Percentiles rank a stretch among this genome's conserved stretches.
phyloP scores from a whole-genome alignment of 53 echinoderm and acorn worm species.

The Astropecten irregularis region DNA sequence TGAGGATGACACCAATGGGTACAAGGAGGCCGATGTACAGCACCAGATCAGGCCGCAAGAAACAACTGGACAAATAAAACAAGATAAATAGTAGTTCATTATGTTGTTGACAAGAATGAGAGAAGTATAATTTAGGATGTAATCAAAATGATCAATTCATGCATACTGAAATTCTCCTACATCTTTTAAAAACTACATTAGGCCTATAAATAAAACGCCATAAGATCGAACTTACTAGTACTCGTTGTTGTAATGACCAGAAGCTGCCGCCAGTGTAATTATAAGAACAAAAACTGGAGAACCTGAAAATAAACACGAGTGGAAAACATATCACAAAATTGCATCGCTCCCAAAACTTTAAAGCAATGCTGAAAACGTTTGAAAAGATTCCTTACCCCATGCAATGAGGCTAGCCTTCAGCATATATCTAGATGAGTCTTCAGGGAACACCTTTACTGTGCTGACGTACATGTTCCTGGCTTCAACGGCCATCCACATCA shows the following conservation, averaged over 20 bases:
- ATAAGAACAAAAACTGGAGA: slow-evolving; percentile 64
- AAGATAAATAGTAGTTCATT: background rate
- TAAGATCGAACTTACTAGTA: slow-evolving; percentile 40
- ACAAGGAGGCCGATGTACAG: slow-evolving; percentile 46
- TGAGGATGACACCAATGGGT: slow-evolving; percentile 24
- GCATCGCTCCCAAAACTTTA: too few species aligned
- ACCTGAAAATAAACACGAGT: slow-evolving; percentile 60
- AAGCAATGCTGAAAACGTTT: background rate
- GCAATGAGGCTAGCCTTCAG: slow-evolving; percentile 67
- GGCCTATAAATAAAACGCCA: too few species aligned
- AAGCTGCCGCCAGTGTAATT: slow-evolving; percentile 62
- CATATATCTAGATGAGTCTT: slow-evolving; percentile 62
- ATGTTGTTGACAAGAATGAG: too few species aligned
- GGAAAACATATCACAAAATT: background rate
- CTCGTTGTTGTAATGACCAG: slow-evolving; percentile 58
- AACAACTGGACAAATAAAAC: slow-evolving; percentile 55
- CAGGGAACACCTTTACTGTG: slow-evolving; percentile 71
- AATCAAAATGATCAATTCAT: too few species aligned
- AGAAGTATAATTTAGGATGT: too few species aligned
- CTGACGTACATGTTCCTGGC: slow-evolving; percentile 82
- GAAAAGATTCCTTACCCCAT: slow-evolving; percentile 66
- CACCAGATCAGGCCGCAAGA: slow-evolving; percentile 53
- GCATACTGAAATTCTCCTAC: too few species aligned
- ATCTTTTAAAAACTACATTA: too few species aligned
- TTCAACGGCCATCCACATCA: slow-evolving; percentile 84